These are phyloP conservation scores for Entosphenus tridentatus DNA, from an alignment of 2,113 vertebrate species.

Conservation along the genomic window DNA sequence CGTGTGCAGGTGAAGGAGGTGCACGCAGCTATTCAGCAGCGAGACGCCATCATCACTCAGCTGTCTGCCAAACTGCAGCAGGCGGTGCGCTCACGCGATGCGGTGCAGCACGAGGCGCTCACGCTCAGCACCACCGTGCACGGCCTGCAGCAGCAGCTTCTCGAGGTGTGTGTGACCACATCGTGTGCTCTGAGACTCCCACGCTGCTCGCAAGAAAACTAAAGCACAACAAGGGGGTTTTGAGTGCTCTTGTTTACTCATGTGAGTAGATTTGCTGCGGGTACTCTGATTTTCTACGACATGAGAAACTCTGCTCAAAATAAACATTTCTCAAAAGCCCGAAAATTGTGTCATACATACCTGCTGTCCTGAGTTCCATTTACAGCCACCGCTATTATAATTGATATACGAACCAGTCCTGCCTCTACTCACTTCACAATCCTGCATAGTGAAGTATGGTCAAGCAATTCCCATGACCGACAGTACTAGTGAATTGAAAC, in stretches of 20 bases:
- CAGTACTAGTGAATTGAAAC: background rate
- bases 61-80: conserved; percentile 82
- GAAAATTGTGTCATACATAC: no score
- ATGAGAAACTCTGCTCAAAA: no score
- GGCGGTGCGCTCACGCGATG: conserved; percentile 68
- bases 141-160: conserved; percentile 78
- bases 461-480: no score
- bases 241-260: background rate
- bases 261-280: background rate
- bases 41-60: conserved; percentile 86
- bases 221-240: background rate
- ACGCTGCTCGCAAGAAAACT: background rate
- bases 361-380: no score
- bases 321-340: no score
- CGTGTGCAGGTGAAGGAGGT: conserved; percentile 60
- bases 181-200: background rate
- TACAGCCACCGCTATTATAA: no score
- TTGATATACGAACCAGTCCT: no score
- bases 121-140: conserved; percentile 78
- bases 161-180: conserved; percentile 42
- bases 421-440: no score
- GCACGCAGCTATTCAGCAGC: conserved; percentile 74
- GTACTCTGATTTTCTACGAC: background rate
- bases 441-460: no score
- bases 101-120: conserved; percentile 75